phyloP scores from a whole-genome alignment of 2,797 vertebrate species.

The Myioborus melanocephalus region DNA sequence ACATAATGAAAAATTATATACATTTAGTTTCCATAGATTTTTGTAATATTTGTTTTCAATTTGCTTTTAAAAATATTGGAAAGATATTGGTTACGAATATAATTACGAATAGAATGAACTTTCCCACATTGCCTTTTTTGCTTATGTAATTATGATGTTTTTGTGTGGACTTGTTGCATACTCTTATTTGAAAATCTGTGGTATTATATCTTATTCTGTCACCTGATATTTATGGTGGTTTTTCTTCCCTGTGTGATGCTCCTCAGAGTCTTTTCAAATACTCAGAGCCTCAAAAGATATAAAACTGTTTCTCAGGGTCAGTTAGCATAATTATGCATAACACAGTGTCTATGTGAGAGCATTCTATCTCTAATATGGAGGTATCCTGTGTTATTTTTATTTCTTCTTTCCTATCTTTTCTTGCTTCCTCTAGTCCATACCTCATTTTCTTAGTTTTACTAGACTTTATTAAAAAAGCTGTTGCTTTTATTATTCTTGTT shows the following conservation, averaged over 20 bases:
- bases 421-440: background rate
- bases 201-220: background rate
- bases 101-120: background rate
- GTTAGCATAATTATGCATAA: background rate
- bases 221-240: background rate
- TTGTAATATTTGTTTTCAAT: background rate
- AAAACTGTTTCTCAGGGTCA: background rate
- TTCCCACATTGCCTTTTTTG: background rate
- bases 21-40: background rate
- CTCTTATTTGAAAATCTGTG: background rate
- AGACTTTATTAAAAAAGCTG: background rate
- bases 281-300: background rate
- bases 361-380: background rate
- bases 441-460: background rate
- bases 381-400: background rate
- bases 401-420: background rate
- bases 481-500: background rate
- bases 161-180: background rate
- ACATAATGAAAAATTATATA: background rate
- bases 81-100: background rate
- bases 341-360: background rate
- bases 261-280: background rate
- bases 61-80: background rate
- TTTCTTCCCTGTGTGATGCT: background rate
- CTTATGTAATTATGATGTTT: background rate